A percentile compares a stretch with the other conserved stretches of the same genome.
Conservation (phyloP, 2,797 vertebrate genomes). For the Pseudochaenichthys georgianus region DNA sequence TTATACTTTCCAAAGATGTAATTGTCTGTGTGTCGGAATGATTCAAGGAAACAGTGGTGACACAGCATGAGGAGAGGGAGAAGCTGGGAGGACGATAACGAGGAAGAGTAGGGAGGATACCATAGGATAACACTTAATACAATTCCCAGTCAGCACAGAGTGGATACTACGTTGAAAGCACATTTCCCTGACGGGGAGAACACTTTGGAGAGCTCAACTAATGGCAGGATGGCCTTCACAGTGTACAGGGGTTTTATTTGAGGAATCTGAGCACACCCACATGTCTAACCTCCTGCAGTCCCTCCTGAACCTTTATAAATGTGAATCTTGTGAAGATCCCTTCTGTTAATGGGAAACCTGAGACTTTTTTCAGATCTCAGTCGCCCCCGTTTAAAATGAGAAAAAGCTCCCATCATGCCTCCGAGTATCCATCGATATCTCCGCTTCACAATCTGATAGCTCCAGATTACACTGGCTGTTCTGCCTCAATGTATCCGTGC, state of each 20-base stretch:
- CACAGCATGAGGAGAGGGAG: not conserved
- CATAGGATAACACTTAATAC: conserved; percentile 24
- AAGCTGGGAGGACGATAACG: conserved; percentile 20
- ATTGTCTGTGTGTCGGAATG: not conserved
- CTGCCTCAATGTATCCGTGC: conserved; percentile 41
- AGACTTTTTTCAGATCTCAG: conserved; percentile 5
- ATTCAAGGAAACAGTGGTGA: conserved; percentile 4
- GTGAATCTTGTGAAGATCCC: conserved; percentile 10
- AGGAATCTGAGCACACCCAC: not conserved
- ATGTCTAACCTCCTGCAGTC: not conserved
- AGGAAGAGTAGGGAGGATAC: conserved; percentile 14
- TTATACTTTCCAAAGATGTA: not conserved
- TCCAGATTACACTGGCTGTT: conserved; percentile 19
- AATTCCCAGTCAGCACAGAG: conserved; percentile 10
- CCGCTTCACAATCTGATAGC: conserved; percentile 19
- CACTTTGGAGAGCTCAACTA: not conserved
- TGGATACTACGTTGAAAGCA: conserved; percentile 21
- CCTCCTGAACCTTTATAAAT: not conserved
- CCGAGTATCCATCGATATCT: conserved; percentile 1
- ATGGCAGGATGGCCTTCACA: not conserved
- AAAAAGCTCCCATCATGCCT: conserved; percentile 17
- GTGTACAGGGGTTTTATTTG: not conserved
- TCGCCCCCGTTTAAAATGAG: conserved; percentile 24
- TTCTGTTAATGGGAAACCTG: conserved; percentile 9
- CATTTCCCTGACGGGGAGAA: conserved; percentile 1